Evolutionary conservation across 2,113 vertebrate genomes (phyloP).

Genomic region (Hirundichthys speculiger): DNA sequence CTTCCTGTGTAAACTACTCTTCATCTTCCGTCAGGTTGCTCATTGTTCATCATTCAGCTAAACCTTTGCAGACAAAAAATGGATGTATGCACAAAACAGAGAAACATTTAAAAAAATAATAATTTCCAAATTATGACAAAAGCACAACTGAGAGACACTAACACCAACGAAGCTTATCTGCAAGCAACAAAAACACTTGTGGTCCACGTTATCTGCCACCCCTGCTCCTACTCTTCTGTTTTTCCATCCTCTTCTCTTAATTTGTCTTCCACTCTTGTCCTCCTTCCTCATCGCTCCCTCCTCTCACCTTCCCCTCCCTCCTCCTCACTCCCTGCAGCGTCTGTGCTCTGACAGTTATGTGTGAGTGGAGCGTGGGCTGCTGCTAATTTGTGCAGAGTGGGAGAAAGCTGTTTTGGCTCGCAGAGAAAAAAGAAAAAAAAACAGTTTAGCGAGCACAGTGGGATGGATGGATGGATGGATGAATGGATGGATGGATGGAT

Average conservation of each 20-base stretch:
- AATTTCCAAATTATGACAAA: conserved; percentile 36
- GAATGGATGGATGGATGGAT: conserved; percentile 2
- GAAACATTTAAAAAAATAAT: conserved; percentile 17
- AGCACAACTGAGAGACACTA: conserved; percentile 28
- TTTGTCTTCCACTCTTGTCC: conserved; percentile 28
- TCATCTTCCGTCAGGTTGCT: conserved; percentile 12
- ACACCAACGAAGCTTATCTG: conserved; percentile 42
- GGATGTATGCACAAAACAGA: conserved; percentile 26
- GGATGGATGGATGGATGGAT: conserved; percentile 25
- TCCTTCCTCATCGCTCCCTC: conserved; percentile 58
- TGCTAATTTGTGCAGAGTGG: conserved; percentile 81
- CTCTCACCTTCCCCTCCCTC: conserved; percentile 72
- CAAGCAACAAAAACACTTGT: conserved; percentile 45
- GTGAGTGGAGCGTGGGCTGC: conserved; percentile 77
- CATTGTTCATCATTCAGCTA: conserved; percentile 25
- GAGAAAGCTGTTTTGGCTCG: conserved; percentile 76
- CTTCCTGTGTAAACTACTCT: conserved; percentile 30
- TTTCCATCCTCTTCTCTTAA: conserved; percentile 38
- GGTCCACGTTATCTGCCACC: conserved; percentile 46
- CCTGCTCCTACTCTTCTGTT: conserved; percentile 34
- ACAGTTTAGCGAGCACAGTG: conserved; percentile 58
- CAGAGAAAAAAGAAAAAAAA: conserved; percentile 35
- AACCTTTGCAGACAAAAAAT: conserved; percentile 29
- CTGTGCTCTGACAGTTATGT: conserved; percentile 76
- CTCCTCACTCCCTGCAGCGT: conserved; percentile 72